Percentiles rank a stretch among this genome's conserved stretches.
Conservation (phyloP, 2,113 vertebrate genomes). For the Helogale parvula region DNA sequence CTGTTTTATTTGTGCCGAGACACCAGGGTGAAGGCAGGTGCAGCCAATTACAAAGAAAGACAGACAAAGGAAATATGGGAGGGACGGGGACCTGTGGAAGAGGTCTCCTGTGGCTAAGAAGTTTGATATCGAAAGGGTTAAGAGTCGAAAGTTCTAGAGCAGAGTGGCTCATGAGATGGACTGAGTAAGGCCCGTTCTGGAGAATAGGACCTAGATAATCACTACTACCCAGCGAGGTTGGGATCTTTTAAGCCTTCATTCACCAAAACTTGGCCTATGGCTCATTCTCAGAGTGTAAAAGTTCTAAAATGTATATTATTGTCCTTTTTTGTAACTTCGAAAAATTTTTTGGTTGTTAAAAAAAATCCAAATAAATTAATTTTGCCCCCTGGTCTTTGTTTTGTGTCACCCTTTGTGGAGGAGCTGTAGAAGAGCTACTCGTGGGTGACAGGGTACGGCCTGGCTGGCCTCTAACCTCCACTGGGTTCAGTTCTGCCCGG, state of each 20-base stretch:
- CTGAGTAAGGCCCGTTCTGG: neutral
- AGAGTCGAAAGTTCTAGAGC: neutral
- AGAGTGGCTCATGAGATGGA: neutral
- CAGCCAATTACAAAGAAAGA: neutral
- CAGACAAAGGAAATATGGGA: neutral
- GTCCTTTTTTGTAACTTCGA: constrained; percentile 12
- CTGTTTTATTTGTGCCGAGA: neutral
- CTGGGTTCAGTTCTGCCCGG: constrained; percentile 5
- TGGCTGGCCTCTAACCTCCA: neutral
- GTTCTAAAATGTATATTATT: constrained; percentile 19
- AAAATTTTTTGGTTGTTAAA: neutral
- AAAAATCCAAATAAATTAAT: constrained; percentile 64
- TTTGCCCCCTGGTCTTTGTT: neutral
- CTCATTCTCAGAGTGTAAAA: neutral
- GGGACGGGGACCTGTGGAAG: neutral
- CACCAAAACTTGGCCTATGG: neutral
- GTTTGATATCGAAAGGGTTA: neutral
- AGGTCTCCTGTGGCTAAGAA: neutral
- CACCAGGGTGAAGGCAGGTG: neutral
- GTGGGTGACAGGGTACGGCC: constrained; percentile 36
- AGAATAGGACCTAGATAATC: neutral
- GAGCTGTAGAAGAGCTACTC: constrained; percentile 34
- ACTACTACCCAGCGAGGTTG: neutral
- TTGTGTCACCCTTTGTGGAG: neutral
- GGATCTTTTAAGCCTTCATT: neutral